Conservation (phyloP, 2,888 invertebrate species). For the Conistra vaccinii region DNA sequence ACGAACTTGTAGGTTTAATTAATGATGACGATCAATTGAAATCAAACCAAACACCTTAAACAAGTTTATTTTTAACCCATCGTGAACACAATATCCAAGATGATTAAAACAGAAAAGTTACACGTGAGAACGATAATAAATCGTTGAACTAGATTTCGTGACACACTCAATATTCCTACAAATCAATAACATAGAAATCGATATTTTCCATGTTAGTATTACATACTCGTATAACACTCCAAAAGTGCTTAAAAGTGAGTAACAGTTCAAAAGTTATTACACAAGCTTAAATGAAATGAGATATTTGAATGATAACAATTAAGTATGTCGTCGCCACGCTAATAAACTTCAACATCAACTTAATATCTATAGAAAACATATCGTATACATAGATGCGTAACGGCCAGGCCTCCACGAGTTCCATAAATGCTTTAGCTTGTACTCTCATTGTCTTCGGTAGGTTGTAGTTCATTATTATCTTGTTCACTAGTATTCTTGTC, state of each 20-base stretch:
- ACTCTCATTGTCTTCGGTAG: constrained; percentile 77
- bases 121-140: not conserved
- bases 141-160: not conserved
- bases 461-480: constrained; percentile 81
- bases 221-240: not conserved
- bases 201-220: not conserved
- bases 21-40: constrained; percentile 1
- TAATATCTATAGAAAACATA: constrained; percentile 83
- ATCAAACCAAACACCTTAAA: not conserved
- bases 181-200: not conserved
- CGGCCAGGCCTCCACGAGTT: constrained; percentile 80
- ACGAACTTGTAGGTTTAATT: not conserved
- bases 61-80: constrained; percentile 13
- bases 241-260: not conserved
- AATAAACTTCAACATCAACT: constrained; percentile 81
- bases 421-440: constrained; percentile 82
- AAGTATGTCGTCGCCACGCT: constrained; percentile 83
- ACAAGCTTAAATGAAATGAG: constrained; percentile 73
- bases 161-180: not conserved
- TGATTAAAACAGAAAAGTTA: constrained; percentile 7
- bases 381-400: constrained; percentile 76
- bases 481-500: constrained; percentile 78
- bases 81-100: not conserved
- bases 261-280: not conserved
- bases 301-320: constrained; percentile 83